Base-by-base conservation (phyloP, 1,140 invertebrate species). In the Onthophagus taurus region DNA sequence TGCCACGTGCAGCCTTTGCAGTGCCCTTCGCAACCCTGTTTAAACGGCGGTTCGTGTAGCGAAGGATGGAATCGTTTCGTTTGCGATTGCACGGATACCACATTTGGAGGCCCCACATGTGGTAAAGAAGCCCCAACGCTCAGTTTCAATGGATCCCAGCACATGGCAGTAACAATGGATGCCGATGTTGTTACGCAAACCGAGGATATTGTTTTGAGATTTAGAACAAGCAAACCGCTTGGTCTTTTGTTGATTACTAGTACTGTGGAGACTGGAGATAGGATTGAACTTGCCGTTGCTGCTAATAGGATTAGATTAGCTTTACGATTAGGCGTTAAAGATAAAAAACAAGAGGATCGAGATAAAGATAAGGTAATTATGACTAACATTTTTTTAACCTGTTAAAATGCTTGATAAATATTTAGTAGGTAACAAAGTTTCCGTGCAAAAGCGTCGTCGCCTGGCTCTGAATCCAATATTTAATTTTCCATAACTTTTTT, bases 61-160 rank as follows among this genome's bases (percentile, higher is more conserved):
- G 91, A 97, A 66, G 95, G 93, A 4, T 97, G 94, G 91, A 96
- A 97, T 66, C 75, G 94, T 48, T 93, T 92, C 58, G 76, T 92
- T 31, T 99, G 96, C 65, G 93, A 98, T 66, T 99, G 95, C 65
- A 83, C 88, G 6, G 74, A 76, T 4, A 97, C 94, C 0, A 73
- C 81, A 46, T 97, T 83, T 61, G 86, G 81, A 1, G 95, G 95
- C 26, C 83, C 88, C 1, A 94, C 83, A 2, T 98, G 95, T 71
- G 86, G 85, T 39, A 80, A 91, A 72, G 91, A 92, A 61, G 85
- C 90, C 12, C 80, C 85, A 8, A 94, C 85, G 2, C 69, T 96
- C 31, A 84, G 76, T 56, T 82, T 94, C 57, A 91, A 95, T 60
- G 90, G 90, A 11, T 81, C 81, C 11, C 88, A 96, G 61, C 85